Evolutionary conservation across 1,140 invertebrate species (phyloP), one percentile per base, ranked within the genome.

Genomic region (Drosophila lacteicornis): DNA sequence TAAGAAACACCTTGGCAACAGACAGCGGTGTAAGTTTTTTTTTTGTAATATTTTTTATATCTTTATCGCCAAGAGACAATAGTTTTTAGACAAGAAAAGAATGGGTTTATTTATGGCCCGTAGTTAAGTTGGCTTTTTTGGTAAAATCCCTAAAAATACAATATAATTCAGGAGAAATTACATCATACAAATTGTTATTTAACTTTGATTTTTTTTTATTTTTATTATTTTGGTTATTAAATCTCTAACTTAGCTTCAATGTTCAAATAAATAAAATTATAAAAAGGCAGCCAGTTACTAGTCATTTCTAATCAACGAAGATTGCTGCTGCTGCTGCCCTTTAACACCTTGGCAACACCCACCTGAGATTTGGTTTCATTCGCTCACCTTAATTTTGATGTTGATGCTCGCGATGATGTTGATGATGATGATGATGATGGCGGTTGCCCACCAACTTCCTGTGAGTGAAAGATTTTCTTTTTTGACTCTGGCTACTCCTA

Each of bases 381-480:
- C 46, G 53, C 47, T 61, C 30, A 66, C 79, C 70, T 75, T 51
- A 67, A 69, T 78, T 76, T 78, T 61, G 69, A 63, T 60, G 61
- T 57, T 57, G 30, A 25, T 25, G 46, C 7, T 53, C 30, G 17
- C 4, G 11, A 19, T 49, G 49, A 13, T 11, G 65, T 4, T 38
- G 63, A 33, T 57, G 68, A 45, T 50, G 66, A 55, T 50, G 66
- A 55, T 13, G 45, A 46, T 22, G 17, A 22, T n/a, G 36, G 33
- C 43, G 67, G 19, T 70, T 75, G 79, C 82, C 82, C 82, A 85
- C 82, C 50, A 68, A 86, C 82, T 85, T 85, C 82, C 82, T 85
- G 82, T 86, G 61, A 75, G 82, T 79, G 80, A 82, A 80, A 76
- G 81, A 80, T 70, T 86, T 77, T 86, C 82, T 80, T 81, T 81